phyloP scores from a whole-genome alignment of 2,888 invertebrate species.

The Rhogogaster chlorosoma region DNA sequence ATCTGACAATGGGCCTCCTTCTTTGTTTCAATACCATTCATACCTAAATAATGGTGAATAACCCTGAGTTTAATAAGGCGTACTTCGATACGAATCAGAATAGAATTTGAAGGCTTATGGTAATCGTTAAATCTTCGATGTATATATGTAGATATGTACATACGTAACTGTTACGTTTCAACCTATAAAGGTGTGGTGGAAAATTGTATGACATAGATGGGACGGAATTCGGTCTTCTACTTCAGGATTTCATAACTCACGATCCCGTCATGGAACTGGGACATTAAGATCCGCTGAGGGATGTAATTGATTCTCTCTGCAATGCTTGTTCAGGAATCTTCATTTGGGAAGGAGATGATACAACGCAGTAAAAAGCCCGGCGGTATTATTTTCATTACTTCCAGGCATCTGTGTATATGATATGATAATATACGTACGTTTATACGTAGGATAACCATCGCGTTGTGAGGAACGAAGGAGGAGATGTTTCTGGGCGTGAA shows the following conservation, averaged over 20 bases:
- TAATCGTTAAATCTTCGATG: background rate
- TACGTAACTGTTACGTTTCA: background rate
- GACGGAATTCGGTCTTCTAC: background rate
- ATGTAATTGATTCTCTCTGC: background rate
- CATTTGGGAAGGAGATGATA: background rate
- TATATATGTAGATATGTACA: background rate
- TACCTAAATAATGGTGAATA: background rate
- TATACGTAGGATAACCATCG: background rate
- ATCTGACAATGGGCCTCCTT: background rate
- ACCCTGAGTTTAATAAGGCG: background rate
- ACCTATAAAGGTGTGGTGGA: background rate
- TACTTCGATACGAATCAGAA: background rate
- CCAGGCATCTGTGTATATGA: background rate
- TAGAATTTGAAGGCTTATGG: background rate
- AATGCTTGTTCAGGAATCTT: background rate
- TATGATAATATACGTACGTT: background rate
- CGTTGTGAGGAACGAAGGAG: background rate
- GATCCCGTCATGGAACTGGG: background rate
- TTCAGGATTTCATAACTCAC: background rate
- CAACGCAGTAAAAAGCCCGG: background rate
- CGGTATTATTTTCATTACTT: background rate
- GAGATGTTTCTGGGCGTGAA: background rate
- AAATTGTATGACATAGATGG: background rate
- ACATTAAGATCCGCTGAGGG: background rate
- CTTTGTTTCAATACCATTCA: conserved; percentile 14